Base-by-base conservation (phyloP, 2,797 vertebrate genomes). In the Mormyrops attenuatus region DNA sequence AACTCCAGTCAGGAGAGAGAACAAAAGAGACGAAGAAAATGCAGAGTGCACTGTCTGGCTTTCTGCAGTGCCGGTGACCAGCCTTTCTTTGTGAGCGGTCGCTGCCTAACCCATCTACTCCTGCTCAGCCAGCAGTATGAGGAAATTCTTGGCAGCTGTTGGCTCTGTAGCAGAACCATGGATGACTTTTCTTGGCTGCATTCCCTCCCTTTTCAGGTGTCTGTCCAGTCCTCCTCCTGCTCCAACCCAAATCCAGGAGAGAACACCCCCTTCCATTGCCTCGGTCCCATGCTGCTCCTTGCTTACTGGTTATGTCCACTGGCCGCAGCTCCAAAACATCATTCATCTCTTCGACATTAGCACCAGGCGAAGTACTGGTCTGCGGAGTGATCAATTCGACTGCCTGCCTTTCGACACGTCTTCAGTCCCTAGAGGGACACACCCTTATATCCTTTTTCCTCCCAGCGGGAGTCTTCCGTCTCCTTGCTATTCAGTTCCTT, bases 401-500 rank as follows among this genome's bases (percentile, higher is more conserved):
- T 50, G n/a, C 49, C 82, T 85, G 82, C 44, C 82, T 85, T 85
- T 49, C 85, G 20, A 30, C 85, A 66, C 34, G 34, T 88, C 87
- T 66, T 66, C 5, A 4, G 34, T 26, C 20, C 20, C 87, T 57
- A 63, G 87, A 88, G 38, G 8, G 20, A 47, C 52, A 60, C 55
- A 15, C 44, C 38, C n/a, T 88, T 87, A 87, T 87, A 89, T 85
- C 82, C 82, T 85, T 85, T 85, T 92, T 89, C 85, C 82, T 53
- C 47, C 90, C 90, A 30, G 90, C 50, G 93, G 95, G 90, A 63
- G 88, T 60, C 92, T 91, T 69, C 89, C 52, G 88, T 30, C 26
- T 57, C 44, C n/a, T 69, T 49, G 49, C 66, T 30, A 90, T 30
- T 86, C 22, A 60, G 8, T 26, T 47, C 34, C 60, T 13, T 80